Conservation (phyloP, 2,888 invertebrate genomes). For the Phytoseiulus persimilis region DNA sequence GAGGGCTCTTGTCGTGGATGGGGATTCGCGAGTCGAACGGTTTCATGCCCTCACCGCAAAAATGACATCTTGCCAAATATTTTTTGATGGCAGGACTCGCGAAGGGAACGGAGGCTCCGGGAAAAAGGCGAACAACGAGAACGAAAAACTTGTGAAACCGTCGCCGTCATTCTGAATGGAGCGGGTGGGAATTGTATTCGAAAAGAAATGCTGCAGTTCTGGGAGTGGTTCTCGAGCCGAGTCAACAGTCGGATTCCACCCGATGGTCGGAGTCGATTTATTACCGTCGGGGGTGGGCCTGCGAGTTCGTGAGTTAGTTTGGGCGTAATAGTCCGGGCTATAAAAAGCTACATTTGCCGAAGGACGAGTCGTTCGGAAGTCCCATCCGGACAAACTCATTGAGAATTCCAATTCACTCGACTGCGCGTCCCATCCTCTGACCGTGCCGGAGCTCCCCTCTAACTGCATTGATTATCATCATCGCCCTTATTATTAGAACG, state of each 20-base stretch:
- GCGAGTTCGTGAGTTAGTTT: background rate
- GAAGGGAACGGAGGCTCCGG: too few species aligned
- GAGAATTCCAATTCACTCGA: background rate
- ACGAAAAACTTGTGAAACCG: too few species aligned
- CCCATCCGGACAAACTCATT: background rate
- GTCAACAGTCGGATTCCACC: background rate
- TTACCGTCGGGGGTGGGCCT: background rate
- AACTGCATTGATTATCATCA: background rate
- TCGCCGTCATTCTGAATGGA: too few species aligned
- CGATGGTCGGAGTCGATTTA: background rate
- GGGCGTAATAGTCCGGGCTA: background rate
- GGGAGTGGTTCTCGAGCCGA: background rate
- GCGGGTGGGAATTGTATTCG: too few species aligned
- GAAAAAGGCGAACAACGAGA: too few species aligned
- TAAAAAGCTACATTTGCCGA: background rate
- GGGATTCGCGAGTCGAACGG: too few species aligned
- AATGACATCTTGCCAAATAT: too few species aligned
- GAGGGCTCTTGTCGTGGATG: too few species aligned
- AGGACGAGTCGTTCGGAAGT: background rate
- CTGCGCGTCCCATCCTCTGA: background rate
- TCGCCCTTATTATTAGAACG: background rate
- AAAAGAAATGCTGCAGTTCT: too few species aligned
- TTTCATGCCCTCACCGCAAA: too few species aligned
- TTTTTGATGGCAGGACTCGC: too few species aligned
- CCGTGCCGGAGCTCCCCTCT: background rate